Conservation (phyloP, 2,888 invertebrate species). For the Aporophyla lueneburgensis region DNA sequence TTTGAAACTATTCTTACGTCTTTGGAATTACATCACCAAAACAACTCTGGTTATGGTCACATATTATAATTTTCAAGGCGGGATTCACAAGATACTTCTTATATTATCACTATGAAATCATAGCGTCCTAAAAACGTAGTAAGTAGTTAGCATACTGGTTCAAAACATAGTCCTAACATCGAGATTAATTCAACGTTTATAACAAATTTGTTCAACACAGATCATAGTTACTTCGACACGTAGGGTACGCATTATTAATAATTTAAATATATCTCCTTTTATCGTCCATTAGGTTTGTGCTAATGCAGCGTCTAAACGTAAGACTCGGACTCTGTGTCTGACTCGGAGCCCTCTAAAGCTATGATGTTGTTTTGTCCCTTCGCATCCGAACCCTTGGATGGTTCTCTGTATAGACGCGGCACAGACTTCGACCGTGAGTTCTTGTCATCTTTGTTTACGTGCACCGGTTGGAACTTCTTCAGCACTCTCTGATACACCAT, state of each 20-base stretch:
- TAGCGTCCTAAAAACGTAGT: slow-evolving; percentile 63
- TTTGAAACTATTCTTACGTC: slow-evolving; percentile 89
- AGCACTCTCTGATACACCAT: slow-evolving; percentile 88
- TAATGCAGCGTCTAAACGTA: slow-evolving; percentile 80
- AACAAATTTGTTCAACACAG: slow-evolving; percentile 67
- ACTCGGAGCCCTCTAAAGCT: slow-evolving; percentile 87
- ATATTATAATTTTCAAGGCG: slow-evolving; percentile 86
- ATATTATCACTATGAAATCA: slow-evolving; percentile 62
- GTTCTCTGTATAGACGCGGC: slow-evolving; percentile 86
- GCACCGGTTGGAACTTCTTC: slow-evolving; percentile 92
- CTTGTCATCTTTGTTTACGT: slow-evolving; percentile 91
- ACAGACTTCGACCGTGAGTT: slow-evolving; percentile 86
- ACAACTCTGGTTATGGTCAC: slow-evolving; percentile 90
- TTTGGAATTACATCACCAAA: slow-evolving; percentile 91
- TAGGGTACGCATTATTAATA: slow-evolving; percentile 54
- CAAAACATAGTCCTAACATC: slow-evolving; percentile 60
- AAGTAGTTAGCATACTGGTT: slow-evolving; percentile 69
- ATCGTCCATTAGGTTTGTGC: slow-evolving; percentile 63
- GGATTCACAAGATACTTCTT: slow-evolving; percentile 79
- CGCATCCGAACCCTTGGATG: slow-evolving; percentile 82
- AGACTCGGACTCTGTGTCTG: slow-evolving; percentile 89
- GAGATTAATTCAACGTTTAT: slow-evolving; percentile 61
- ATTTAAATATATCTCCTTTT: slow-evolving; percentile 59
- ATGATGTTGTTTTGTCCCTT: slow-evolving; percentile 80
- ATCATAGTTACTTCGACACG: slow-evolving; percentile 65